Conservation (phyloP, 2,888 invertebrate species). For the Agonopterix heracliana region DNA sequence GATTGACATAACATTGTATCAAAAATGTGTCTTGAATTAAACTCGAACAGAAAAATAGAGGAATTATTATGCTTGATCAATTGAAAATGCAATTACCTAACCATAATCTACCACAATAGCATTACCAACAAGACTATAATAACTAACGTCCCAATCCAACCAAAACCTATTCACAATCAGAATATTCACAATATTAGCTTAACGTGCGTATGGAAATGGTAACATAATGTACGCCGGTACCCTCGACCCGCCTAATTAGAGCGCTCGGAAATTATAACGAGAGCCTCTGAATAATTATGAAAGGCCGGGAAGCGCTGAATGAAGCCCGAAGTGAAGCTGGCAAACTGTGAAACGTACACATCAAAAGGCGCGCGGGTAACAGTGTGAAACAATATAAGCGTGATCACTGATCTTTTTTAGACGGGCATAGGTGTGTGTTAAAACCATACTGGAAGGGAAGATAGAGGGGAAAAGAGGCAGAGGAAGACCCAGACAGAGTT, state of each 20-base stretch:
- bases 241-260: constrained; percentile 27
- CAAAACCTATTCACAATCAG: constrained; percentile 4
- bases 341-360: constrained; percentile 24
- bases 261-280: constrained; percentile 34
- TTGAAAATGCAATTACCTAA: neutral
- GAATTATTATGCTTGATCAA: neutral
- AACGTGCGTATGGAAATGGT: constrained; percentile 18
- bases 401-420: too few species aligned
- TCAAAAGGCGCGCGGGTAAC: constrained; percentile 27
- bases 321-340: constrained; percentile 24
- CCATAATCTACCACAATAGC: neutral
- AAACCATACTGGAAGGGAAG: too few species aligned
- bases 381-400: too few species aligned
- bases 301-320: constrained; percentile 22
- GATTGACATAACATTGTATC: neutral
- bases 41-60: neutral
- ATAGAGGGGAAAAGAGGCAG: too few species aligned
- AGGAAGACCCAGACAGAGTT: too few species aligned
- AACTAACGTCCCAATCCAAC: constrained; percentile 7
- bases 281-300: constrained; percentile 46
- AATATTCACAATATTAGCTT: constrained; percentile 14
- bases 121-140: constrained; percentile 3
- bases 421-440: too few species aligned
- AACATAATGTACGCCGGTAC: constrained; percentile 18
- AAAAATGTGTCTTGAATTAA: too few species aligned